These are phyloP conservation scores for Dendronephthya gigantea DNA, from an alignment of 64 coral and sea anemone species.

Conservation along the genomic window DNA sequence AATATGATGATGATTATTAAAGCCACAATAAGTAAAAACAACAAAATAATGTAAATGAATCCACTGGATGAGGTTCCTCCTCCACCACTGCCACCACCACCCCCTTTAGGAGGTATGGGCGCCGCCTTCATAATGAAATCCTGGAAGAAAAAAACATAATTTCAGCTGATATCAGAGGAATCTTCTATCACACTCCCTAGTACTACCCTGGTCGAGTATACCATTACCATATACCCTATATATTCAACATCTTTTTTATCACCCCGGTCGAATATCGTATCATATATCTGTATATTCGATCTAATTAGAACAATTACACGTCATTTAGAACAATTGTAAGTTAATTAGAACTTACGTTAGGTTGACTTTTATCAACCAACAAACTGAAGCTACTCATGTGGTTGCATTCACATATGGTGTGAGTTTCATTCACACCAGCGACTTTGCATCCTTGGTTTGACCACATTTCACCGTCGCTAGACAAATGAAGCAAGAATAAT, in stretches of 20 bases:
- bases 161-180: neutral
- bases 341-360: constrained; percentile 34
- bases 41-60: neutral
- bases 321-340: neutral
- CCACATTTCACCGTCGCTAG: constrained; percentile 30
- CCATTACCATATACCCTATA: too few species aligned
- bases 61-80: neutral
- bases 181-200: too few species aligned
- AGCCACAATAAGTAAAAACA: neutral
- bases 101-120: too few species aligned
- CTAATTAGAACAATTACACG: neutral
- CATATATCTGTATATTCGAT: neutral
- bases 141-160: neutral
- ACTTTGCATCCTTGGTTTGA: constrained; percentile 44
- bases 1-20: neutral
- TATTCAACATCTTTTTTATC: too few species aligned
- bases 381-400: constrained; percentile 61
- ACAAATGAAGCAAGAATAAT: neutral
- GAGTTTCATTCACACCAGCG: constrained; percentile 31
- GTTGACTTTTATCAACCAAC: constrained; percentile 41
- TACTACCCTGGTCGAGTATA: too few species aligned
- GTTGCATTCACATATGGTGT: constrained; percentile 54
- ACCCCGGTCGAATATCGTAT: neutral
- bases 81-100: neutral
- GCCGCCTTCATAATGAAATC: neutral